Evolutionary conservation across 64 coral and sea anemone genomes (phyloP), one percentile per base, ranked within the genome.

Genomic region (Actinia tenebrosa): DNA sequence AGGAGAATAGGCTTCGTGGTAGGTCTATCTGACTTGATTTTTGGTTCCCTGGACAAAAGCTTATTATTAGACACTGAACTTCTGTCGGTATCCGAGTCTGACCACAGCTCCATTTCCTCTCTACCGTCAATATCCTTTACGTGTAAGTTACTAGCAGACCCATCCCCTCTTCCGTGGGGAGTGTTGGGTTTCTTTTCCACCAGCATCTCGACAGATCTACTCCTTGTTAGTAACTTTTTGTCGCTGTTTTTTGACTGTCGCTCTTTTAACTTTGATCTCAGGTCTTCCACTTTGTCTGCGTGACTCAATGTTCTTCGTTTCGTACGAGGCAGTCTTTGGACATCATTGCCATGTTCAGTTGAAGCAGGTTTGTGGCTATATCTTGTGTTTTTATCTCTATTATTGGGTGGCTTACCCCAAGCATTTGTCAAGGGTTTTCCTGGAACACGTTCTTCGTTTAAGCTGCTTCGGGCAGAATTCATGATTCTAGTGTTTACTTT

Each of bases 281-380:
- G 5, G n/a, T 85, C 83, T 19, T 90, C 87, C 50, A 96, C 86
- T 55, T 84, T 96, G 3, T 92, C 94, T 18, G 91, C 87, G 16
- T 96, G 84, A 63, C 88, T 96, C 16, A 87, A 88, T 46, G 84
- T 93, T 83, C 94, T 89, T 60, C 85, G 91, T 93, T 90, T 90
- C 37, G 85, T 43, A 7, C 89, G 91, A 37, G 45, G 64, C 23
- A 30, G 26, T 75, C 69, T 75, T 9, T 75, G 69, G n/a, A 75
- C n/a, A 0, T 75, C 4, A 25, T 30, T 75, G 23, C 3, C 5
- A 30, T 30, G 10, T 37, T 75, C 69, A 75, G 69, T 18, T 42
- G 69, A 8, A 26, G 69, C 7, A 83, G 53, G 18, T 87, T 25
- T 63, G 60, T 77, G 69, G 14, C 11, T 42, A 75, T 20, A 53